Evolutionary conservation across 2,888 invertebrate species (phyloP).

Genomic region (Heliconius ismenius): DNA sequence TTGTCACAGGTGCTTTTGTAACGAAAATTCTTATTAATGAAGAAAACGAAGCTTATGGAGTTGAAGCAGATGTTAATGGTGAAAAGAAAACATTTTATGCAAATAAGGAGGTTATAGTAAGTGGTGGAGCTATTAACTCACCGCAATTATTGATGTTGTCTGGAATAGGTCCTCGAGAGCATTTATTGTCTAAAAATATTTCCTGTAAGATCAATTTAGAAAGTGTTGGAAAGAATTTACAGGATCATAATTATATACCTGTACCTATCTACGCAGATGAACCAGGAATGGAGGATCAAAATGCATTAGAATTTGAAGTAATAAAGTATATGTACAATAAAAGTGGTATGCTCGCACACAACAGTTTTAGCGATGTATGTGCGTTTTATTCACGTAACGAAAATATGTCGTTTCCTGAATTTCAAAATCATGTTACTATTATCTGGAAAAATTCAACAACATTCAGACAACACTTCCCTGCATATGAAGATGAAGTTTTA

Average conservation of each 20-base stretch:
- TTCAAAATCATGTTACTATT: slow-evolving; percentile 53
- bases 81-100: slow-evolving; percentile 49
- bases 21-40: slow-evolving; percentile 75
- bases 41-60: slow-evolving; percentile 64
- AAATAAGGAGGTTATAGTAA: slow-evolving; percentile 72
- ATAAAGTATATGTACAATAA: slow-evolving; percentile 76
- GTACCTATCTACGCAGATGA: slow-evolving; percentile 59
- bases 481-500: slow-evolving; percentile 20
- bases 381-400: slow-evolving; percentile 55
- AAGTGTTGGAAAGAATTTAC: slow-evolving; percentile 79
- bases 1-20: slow-evolving; percentile 74
- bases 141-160: slow-evolving; percentile 78
- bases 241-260: slow-evolving; percentile 75
- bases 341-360: slow-evolving; percentile 74
- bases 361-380: slow-evolving; percentile 79
- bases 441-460: slow-evolving; percentile 36
- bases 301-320: slow-evolving; percentile 56
- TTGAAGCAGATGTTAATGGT: slow-evolving; percentile 57
- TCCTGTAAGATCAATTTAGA: slow-evolving; percentile 63
- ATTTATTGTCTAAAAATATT: slow-evolving; percentile 63
- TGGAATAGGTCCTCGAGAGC: slow-evolving; percentile 72
- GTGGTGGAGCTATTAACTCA: slow-evolving; percentile 74
- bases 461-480: background rate
- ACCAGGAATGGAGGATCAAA: slow-evolving; percentile 51
- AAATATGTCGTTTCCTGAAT: slow-evolving; percentile 58